These are phyloP conservation scores for Anorthoa munda DNA, from an alignment of 2,888 invertebrate genomes.

Conservation along the genomic window DNA sequence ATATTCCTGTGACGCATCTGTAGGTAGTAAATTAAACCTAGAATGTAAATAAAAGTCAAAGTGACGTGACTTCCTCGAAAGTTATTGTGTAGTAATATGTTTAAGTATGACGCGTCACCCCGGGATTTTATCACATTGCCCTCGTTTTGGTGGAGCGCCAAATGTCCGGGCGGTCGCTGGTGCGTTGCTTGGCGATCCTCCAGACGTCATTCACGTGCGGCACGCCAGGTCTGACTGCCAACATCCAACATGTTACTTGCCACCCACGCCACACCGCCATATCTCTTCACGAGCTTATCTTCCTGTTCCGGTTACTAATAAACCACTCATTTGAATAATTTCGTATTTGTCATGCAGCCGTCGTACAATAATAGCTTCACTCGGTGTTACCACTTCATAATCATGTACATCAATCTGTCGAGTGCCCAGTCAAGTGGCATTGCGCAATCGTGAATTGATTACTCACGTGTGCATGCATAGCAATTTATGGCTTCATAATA, in stretches of 20 bases:
- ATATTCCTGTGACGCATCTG: neutral
- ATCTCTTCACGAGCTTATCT: conserved; percentile 73
- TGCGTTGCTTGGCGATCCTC: conserved; percentile 72
- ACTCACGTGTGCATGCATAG: conserved; percentile 51
- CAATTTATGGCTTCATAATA: conserved; percentile 44
- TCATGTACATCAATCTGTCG: conserved; percentile 39
- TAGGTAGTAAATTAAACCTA: conserved; percentile 3
- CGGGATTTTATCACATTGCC: conserved; percentile 78
- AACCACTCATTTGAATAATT: conserved; percentile 45
- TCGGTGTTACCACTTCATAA: conserved; percentile 26
- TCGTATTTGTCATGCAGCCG: conserved; percentile 18
- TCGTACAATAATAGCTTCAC: conserved; percentile 18
- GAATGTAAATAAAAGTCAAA: conserved; percentile 1
- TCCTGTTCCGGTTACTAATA: conserved; percentile 82
- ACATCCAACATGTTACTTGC: conserved; percentile 73
- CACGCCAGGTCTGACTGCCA: conserved; percentile 57
- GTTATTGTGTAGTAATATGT: conserved; percentile 55
- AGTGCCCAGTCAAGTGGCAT: conserved; percentile 46
- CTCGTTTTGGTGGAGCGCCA: conserved; percentile 80
- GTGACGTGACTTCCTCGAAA: conserved; percentile 23
- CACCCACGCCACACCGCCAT: conserved; percentile 74
- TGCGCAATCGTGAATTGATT: conserved; percentile 56
- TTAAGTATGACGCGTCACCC: conserved; percentile 64
- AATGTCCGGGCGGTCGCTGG: conserved; percentile 74
- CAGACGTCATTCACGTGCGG: conserved; percentile 80